phyloP scores from a whole-genome alignment of 2,888 invertebrate species.

The Euzophera pinguis region DNA sequence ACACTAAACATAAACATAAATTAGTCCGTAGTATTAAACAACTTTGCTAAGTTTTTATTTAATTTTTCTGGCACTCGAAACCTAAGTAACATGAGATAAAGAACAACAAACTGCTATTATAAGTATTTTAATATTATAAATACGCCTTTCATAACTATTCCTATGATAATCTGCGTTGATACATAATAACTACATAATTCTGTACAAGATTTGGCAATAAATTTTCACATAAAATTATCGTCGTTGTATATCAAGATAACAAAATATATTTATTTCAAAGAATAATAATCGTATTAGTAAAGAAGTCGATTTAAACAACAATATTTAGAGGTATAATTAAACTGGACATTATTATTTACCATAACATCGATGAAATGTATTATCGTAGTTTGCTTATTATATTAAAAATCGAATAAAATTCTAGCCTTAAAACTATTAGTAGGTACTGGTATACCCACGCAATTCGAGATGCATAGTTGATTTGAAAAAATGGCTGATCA shows the following conservation, averaged over 20 bases:
- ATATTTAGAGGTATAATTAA: constrained; percentile 22
- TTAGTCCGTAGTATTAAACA: background rate
- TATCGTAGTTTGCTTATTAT: constrained; percentile 27
- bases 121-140: no score
- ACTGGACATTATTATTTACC: constrained; percentile 38
- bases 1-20: no score
- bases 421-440: constrained; percentile 25
- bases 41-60: no score
- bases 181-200: constrained; percentile 16
- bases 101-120: no score
- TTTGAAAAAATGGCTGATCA: constrained; percentile 30
- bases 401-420: constrained; percentile 36
- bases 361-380: constrained; percentile 32
- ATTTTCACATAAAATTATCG: constrained; percentile 23
- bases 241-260: constrained; percentile 33
- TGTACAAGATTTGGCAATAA: constrained; percentile 53
- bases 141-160: background rate
- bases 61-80: no score
- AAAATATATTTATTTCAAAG: constrained; percentile 26
- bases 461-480: background rate
- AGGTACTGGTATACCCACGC: background rate
- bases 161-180: constrained; percentile 10
- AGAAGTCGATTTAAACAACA: constrained; percentile 23
- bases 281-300: constrained; percentile 19
- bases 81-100: no score